A percentile compares a stretch with the other conserved stretches of the same genome.
phyloP scores from a whole-genome alignment of 2,888 invertebrate genomes.

The Caenorhabditis macrosperma region DNA sequence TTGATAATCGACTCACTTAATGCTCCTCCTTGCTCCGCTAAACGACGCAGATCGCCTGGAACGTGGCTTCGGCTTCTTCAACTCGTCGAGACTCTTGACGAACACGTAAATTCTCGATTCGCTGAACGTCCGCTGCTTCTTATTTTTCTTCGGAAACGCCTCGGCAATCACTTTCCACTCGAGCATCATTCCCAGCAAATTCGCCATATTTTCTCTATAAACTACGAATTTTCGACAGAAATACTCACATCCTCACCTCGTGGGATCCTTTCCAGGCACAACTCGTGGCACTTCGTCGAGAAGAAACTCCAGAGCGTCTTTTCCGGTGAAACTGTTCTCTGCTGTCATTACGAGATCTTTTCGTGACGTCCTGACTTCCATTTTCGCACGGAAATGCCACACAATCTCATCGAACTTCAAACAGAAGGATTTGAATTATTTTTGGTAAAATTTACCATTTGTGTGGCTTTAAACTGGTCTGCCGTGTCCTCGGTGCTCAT shows the following conservation, averaged over 20 bases:
- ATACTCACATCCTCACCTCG: not conserved
- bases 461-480: constrained; percentile 49
- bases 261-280: constrained; percentile 25
- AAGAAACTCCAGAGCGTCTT: constrained; percentile 47
- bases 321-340: constrained; percentile 51
- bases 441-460: constrained; percentile 9
- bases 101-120: constrained; percentile 48
- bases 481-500: constrained; percentile 19
- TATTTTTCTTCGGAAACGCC: constrained; percentile 26
- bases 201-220: constrained; percentile 33
- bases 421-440: not conserved
- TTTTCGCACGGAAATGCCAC: constrained; percentile 45
- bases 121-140: constrained; percentile 25
- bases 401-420: constrained; percentile 57
- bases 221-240: no score
- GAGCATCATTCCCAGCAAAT: constrained; percentile 39
- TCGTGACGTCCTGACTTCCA: constrained; percentile 26
- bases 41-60: constrained; percentile 56
- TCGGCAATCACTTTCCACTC: constrained; percentile 47
- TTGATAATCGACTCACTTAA: not conserved
- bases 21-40: constrained; percentile 36
- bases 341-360: constrained; percentile 12
- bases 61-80: constrained; percentile 34
- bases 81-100: constrained; percentile 22
- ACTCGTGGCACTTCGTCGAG: constrained; percentile 37